A percentile compares a stretch with the other conserved stretches of the same genome.
These are phyloP conservation scores for Phrynocephalus versicolor DNA, from an alignment of 2,113 vertebrate species.

Conservation along the genomic window DNA sequence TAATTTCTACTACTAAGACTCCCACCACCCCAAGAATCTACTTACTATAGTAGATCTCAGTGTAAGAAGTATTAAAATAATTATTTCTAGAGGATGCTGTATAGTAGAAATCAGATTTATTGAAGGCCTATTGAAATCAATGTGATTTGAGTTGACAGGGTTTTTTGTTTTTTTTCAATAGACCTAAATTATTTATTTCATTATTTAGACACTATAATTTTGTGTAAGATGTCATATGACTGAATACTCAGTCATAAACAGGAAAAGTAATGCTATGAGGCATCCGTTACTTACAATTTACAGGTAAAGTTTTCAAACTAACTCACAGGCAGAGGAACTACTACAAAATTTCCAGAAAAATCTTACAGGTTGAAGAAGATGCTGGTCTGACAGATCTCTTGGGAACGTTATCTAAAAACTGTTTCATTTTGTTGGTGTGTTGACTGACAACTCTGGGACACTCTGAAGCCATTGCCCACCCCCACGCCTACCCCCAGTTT, in stretches of 20 bases:
- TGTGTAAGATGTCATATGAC: neutral
- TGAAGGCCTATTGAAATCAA: neutral
- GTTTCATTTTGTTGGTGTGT: neutral
- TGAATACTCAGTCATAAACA: too few species aligned
- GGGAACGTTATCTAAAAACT: neutral
- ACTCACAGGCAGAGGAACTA: neutral
- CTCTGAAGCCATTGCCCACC: neutral
- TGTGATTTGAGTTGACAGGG: neutral
- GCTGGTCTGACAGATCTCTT: neutral
- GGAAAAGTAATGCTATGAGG: neutral
- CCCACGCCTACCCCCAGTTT: too few species aligned
- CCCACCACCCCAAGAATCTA: neutral
- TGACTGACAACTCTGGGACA: neutral
- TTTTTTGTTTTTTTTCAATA: neutral
- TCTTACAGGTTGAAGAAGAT: neutral
- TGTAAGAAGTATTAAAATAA: neutral
- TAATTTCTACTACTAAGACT: neutral
- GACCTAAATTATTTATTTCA: neutral
- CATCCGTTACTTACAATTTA: neutral
- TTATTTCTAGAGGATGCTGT: neutral
- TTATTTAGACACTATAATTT: neutral
- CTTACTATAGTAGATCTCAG: neutral
- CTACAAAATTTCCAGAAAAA: neutral
- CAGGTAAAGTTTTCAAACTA: neutral
- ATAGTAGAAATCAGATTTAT: neutral